phyloP scores from a whole-genome alignment of 2,888 invertebrate genomes.

The Tridacna crocea region DNA sequence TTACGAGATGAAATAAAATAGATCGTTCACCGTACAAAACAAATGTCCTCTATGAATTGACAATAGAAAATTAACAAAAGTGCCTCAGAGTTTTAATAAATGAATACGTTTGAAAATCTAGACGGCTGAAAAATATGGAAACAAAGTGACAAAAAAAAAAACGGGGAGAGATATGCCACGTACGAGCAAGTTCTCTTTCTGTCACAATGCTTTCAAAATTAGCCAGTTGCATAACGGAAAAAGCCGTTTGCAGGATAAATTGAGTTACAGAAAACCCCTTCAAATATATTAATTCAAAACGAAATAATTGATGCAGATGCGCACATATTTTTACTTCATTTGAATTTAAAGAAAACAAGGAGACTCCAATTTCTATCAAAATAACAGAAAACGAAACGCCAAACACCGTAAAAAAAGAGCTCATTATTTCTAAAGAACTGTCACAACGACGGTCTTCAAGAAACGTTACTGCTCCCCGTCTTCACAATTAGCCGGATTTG shows the following conservation, averaged over 20 bases:
- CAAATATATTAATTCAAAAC: too few relatives aligned
- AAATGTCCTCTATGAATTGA: too few relatives aligned
- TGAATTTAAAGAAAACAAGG: not conserved
- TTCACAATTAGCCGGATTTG: constrained; percentile 13
- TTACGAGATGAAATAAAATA: too few relatives aligned
- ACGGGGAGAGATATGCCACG: not conserved
- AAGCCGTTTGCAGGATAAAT: too few relatives aligned
- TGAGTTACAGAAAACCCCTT: too few relatives aligned
- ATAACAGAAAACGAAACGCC: constrained; percentile 15
- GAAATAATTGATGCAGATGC: too few relatives aligned
- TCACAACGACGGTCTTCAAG: constrained; percentile 22
- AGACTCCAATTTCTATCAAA: constrained; percentile 20
- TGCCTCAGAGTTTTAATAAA: too few relatives aligned
- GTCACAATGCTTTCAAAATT: not conserved
- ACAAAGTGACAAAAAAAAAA: not conserved
- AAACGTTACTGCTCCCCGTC: not conserved
- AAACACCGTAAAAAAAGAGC: constrained; percentile 11
- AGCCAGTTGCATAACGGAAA: too few relatives aligned
- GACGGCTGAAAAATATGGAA: not conserved
- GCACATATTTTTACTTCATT: too few relatives aligned
- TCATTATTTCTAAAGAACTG: constrained; percentile 17
- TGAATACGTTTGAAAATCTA: too few relatives aligned
- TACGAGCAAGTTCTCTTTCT: not conserved
- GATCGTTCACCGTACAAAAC: too few relatives aligned
- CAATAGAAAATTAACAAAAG: too few relatives aligned